phyloP scores from a whole-genome alignment of 2,113 vertebrate species.

The Leucosticte australis region DNA sequence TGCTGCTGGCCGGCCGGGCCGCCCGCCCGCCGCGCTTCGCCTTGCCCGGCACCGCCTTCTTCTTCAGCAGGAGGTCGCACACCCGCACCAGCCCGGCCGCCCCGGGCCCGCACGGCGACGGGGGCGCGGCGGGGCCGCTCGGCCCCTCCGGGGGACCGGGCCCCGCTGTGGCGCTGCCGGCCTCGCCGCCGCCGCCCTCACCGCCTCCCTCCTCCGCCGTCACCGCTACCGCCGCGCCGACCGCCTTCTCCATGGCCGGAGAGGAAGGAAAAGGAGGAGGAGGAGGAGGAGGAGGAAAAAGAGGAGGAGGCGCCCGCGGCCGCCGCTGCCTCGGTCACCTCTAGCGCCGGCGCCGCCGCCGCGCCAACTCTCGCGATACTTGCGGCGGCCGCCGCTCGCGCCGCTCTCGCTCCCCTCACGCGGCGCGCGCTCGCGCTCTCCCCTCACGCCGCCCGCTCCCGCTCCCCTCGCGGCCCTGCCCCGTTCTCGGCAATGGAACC shows the following conservation, averaged over 20 bases:
- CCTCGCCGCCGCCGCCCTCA: slow-evolving; percentile 9
- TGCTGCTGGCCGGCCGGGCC: slow-evolving; percentile 64
- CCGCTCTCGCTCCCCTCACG: neutral
- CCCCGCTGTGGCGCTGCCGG: neutral
- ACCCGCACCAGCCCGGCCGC: slow-evolving; percentile 70
- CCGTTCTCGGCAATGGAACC: neutral
- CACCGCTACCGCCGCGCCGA: slow-evolving; percentile 26
- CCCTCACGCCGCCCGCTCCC: neutral
- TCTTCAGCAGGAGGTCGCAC: slow-evolving; percentile 73
- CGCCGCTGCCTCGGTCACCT: slow-evolving; percentile 74
- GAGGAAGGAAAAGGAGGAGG: slow-evolving; percentile 1
- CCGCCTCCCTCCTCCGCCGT: slow-evolving; percentile 13
- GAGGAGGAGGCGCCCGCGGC: neutral
- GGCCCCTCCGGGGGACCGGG: slow-evolving; percentile 24
- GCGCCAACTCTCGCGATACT: slow-evolving; percentile 71
- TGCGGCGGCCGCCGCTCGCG: slow-evolving; percentile 13
- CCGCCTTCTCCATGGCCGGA: slow-evolving; percentile 60
- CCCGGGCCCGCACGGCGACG: neutral
- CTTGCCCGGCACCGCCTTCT: slow-evolving; percentile 59
- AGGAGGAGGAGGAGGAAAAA: neutral
- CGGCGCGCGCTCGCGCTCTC: neutral
- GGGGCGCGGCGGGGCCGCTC: neutral
- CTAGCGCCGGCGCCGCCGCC: slow-evolving; percentile 60
- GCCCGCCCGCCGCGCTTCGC: slow-evolving; percentile 66
- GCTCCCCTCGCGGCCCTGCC: neutral